These are phyloP conservation scores for Apodemus speciosus DNA, from an alignment of 2,113 vertebrate species.

Conservation along the genomic window DNA sequence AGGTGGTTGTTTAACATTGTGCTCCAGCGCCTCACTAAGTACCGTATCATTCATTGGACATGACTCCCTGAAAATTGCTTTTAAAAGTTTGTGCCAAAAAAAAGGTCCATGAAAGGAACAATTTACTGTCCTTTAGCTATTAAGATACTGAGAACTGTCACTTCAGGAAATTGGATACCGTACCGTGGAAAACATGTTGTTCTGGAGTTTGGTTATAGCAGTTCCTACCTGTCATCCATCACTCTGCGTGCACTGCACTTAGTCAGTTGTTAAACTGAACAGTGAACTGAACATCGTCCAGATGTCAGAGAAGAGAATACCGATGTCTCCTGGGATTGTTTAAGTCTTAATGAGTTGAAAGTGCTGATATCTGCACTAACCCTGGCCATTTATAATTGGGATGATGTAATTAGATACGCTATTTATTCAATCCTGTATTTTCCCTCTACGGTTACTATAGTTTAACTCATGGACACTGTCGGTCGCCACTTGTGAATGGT, in stretches of 20 bases:
- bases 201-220: slow-evolving; percentile 81
- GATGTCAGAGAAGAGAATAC: slow-evolving; percentile 64
- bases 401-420: neutral
- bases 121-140: slow-evolving; percentile 84
- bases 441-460: neutral
- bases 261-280: slow-evolving; percentile 78
- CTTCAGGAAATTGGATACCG: slow-evolving; percentile 79
- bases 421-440: neutral
- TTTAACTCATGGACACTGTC: neutral
- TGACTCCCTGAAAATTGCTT: slow-evolving; percentile 87
- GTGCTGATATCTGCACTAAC: neutral
- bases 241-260: slow-evolving; percentile 71
- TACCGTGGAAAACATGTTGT: slow-evolving; percentile 68
- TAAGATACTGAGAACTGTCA: slow-evolving; percentile 84
- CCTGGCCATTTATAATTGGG: neutral
- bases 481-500: neutral
- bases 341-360: slow-evolving; percentile 4
- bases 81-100: slow-evolving; percentile 86
- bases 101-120: slow-evolving; percentile 82
- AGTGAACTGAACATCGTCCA: slow-evolving; percentile 57
- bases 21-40: slow-evolving; percentile 77
- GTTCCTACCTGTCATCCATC: slow-evolving; percentile 78
- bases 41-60: slow-evolving; percentile 85
- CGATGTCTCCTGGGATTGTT: slow-evolving; percentile 25
- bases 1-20: slow-evolving; percentile 81